Conservation (phyloP, 2,888 invertebrate genomes). For the Aspidapion aeneum region DNA sequence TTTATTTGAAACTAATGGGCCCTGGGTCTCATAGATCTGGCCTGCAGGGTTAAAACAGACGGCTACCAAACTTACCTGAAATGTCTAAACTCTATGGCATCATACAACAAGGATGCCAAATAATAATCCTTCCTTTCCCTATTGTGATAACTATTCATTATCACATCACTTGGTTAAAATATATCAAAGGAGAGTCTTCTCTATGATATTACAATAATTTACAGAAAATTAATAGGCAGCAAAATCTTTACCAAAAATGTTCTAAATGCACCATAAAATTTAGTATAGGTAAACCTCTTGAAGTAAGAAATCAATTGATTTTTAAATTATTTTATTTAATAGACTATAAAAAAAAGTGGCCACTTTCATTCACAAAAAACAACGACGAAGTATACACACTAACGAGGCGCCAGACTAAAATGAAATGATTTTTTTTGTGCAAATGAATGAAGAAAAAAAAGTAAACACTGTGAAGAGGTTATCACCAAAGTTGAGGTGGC, state of each 20-base stretch:
- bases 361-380: background rate
- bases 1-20: too few species aligned
- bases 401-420: background rate
- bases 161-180: background rate
- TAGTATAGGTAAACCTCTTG: too few species aligned
- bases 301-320: too few species aligned
- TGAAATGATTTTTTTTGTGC: background rate
- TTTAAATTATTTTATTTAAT: too few species aligned
- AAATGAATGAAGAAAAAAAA: background rate
- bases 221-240: too few species aligned
- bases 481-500: background rate
- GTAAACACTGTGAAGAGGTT: background rate
- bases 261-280: too few species aligned
- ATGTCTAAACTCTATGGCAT: slow-evolving; percentile 61
- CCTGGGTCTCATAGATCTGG: too few species aligned
- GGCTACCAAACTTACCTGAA: slow-evolving; percentile 54
- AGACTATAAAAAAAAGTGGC: too few species aligned
- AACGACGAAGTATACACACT: background rate
- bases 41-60: too few species aligned
- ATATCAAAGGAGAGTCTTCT: background rate
- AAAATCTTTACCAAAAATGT: too few species aligned
- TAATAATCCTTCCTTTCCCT: slow-evolving; percentile 37
- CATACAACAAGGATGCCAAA: slow-evolving; percentile 53
- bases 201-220: too few species aligned
- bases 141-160: slow-evolving; percentile 30